Base-by-base conservation (phyloP, 2,888 invertebrate genomes). In the Tetranychus truncatus region DNA sequence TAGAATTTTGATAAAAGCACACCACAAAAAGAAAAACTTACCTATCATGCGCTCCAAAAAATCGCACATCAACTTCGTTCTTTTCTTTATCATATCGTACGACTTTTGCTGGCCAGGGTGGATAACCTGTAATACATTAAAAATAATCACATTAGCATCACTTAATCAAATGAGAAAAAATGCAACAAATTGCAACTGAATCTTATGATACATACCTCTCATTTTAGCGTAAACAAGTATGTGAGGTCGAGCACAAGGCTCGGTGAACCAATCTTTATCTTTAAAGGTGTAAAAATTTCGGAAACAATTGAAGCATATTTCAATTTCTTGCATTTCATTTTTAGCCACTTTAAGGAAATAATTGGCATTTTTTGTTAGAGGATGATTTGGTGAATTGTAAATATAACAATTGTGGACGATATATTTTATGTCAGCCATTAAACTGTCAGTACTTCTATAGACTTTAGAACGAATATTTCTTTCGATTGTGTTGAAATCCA, bases 61-160 rank as follows among this genome's bases (percentile, higher is more conserved):
- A 95, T 3, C 94, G 85, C 4, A 93, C 93, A 83, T 95, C 94
- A 0, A 94, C 91, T 79, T 87, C 83, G 0, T 89, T 75, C 21
- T 44, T 66, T 4, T n/a, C 46, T 24, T 44, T n/a, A 18, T 67
- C 45, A 5, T 69, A 21, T 6, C 21, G 66, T 21, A 75, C 73
- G 78, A 82, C 84, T 84, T 96, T 96, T 0, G 94, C 95, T 0
- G 96, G 96, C 96, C 96, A 97, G 83, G 89, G 94, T 0, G 96
- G 96, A 81, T 94, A 96, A 15, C 93, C 95, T 85, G 94, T 1
- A 15, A 55, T 55, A 15, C 1, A 15, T 55, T 46, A 6, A 55
- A 55, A 72, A 72, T 9, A 72, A n/a, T 45, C 7, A n/a, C 8
- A 9, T 20, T n/a, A 55, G 65, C 21, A n/a, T 3, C 46, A 55